Conservation (phyloP, 2,888 invertebrate species). For the Sinotaia quadrata region DNA sequence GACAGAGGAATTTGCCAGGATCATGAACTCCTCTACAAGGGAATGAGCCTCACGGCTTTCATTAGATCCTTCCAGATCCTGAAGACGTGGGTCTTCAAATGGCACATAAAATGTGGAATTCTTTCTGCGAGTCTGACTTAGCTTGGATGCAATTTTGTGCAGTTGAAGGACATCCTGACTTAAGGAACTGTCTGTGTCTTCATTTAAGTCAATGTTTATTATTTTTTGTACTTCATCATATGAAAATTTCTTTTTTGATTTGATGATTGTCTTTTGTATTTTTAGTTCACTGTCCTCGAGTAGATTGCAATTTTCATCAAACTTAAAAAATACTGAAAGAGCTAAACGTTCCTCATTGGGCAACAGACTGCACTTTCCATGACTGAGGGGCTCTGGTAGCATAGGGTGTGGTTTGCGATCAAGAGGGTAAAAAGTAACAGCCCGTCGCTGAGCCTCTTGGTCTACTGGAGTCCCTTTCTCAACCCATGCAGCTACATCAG, state of each 20-base stretch:
- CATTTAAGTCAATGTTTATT: constrained; percentile 24
- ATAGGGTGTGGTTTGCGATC: constrained; percentile 40
- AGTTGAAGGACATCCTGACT: constrained; percentile 30
- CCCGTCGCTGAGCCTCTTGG: constrained; percentile 43
- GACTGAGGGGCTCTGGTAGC: constrained; percentile 53
- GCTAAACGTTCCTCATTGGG: constrained; percentile 43
- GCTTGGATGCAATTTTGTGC: constrained; percentile 31
- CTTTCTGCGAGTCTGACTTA: constrained; percentile 32
- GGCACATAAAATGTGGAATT: constrained; percentile 32
- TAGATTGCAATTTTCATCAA: constrained; percentile 36
- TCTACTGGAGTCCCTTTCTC: constrained; percentile 42
- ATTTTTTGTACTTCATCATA: constrained; percentile 48
- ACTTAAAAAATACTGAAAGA: constrained; percentile 47
- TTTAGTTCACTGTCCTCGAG: constrained; percentile 25
- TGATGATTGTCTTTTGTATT: constrained; percentile 37
- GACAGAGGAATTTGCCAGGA: constrained; percentile 38
- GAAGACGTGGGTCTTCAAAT: constrained; percentile 29
- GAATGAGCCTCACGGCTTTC: constrained; percentile 35
- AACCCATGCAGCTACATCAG: constrained; percentile 48
- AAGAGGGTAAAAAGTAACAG: constrained; percentile 42
- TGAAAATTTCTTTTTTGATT: constrained; percentile 37
- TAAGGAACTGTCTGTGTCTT: constrained; percentile 1
- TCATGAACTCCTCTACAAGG: constrained; percentile 46
- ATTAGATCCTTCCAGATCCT: constrained; percentile 17
- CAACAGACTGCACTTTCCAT: constrained; percentile 45